Evolutionary conservation across 2,113 vertebrate species (phyloP), one percentile per base, ranked within the genome.

Genomic region (Microtus montanus): DNA sequence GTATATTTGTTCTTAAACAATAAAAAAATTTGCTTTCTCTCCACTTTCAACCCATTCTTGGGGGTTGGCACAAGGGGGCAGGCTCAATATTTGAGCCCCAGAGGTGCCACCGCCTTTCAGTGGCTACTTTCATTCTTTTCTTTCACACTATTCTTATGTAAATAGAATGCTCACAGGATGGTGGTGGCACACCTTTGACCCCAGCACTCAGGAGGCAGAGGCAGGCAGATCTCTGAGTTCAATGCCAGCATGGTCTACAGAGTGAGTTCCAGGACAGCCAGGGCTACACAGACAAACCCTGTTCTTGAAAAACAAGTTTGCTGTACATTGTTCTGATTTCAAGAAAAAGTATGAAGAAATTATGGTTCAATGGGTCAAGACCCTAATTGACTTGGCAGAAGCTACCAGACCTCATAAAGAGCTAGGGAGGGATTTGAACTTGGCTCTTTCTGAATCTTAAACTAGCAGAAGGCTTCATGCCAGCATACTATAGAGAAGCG

Each of bases 1-100:
- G 35, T 41, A 13, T 68, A 28, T 75, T 77, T 86, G 35, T 86
- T 92, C 49, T 92, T 93, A 24, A 88, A 87, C 88, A 82, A 52
- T 38, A 7, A 79, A 85, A 41, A 90, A 41, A 58, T 35, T 64
- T 64, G 24, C 82, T 7, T 54, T 5, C 33, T 44, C 17, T 9
- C 38, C 28, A 30, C 80, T 87, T 41, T 70, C 26, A 78, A 24
- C 38, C 7, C 20, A 84, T n/a, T 88, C 54, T 78, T 79, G 88
- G 13, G 79, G 30, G 19, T 9, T 28, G 38, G 49, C 52, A 58
- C 1, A 13, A 61, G 20, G 75, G 79, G 14, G 41, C 87, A 47
- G 38, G 47, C 87, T 82, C 13, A 4, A n/a, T 33, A 24, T 87
- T 35, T 83, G 91, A 74, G 66, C 87, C 89, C 41, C 68, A 66